These are phyloP conservation scores for Sorex araneus DNA, from an alignment of 2,113 vertebrate genomes.

Conservation along the genomic window DNA sequence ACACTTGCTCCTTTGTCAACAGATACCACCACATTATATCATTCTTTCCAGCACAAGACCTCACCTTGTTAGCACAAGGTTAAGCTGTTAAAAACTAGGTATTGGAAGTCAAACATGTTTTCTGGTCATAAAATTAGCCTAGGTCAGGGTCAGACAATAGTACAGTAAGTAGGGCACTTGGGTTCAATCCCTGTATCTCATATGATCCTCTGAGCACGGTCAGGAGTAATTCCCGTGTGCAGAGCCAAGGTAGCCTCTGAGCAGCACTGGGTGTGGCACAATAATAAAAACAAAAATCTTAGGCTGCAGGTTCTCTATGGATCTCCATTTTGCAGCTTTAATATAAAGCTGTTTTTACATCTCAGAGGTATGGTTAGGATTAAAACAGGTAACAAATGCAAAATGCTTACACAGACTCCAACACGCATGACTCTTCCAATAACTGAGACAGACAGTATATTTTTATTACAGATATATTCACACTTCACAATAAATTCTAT, in stretches of 20 bases:
- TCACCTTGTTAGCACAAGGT: not conserved
- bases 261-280: too few relatives aligned
- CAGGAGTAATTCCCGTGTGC: too few relatives aligned
- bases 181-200: too few relatives aligned
- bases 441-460: not conserved
- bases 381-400: conserved; percentile 16
- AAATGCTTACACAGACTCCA: conserved; percentile 14
- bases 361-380: conserved; percentile 2
- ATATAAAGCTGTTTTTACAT: conserved; percentile 41
- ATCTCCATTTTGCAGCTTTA: conserved; percentile 51
- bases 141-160: too few relatives aligned
- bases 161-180: too few relatives aligned
- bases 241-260: too few relatives aligned
- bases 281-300: too few relatives aligned
- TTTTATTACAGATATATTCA: conserved; percentile 15
- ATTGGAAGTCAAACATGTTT: not conserved
- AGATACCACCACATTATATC: not conserved
- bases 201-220: too few relatives aligned
- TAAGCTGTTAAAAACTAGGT: not conserved
- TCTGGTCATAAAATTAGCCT: conserved; percentile 8
- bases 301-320: not conserved
- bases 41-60: not conserved
- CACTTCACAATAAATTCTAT: conserved; percentile 42
- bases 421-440: conserved; percentile 17
- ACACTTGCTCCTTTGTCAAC: not conserved